Base-by-base conservation (phyloP, 1,140 invertebrate species). In the Belonocnema kinseyi region DNA sequence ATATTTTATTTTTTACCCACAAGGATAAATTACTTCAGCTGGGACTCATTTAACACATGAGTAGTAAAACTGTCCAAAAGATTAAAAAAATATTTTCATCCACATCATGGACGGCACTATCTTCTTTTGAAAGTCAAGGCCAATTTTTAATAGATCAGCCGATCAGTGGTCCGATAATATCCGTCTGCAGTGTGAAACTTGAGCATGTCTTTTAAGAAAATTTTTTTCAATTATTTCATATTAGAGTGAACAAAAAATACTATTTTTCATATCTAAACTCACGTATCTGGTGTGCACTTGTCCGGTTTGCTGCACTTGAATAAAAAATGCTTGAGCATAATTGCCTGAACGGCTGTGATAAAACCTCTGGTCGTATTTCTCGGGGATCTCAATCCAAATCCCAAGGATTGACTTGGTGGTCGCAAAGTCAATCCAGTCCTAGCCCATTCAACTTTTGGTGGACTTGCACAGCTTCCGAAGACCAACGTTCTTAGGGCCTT, bases 241-340 rank as follows among this genome's bases (percentile, higher is more conserved):
- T 11, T 17, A n/a, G 46, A 46, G 46, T 74, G 46, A 75, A 51
- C 26, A 50, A 77, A 53, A n/a, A 76, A 53, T 53, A 3, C 72
- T n/a, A 71, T 73, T 52, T 56, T 52, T 70, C 50, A 54, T 56
- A 33, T 70, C 72, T 73, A 5, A 46, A 89, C 91, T 90, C 85
- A 94, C 94, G 88, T 89, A n/a, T 94, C 93, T 12, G 93, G 88
- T 10, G 79, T 84, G 52, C 87, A 89, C 61, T 91, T 90, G 70
- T 93, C 92, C 80, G 92, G 87, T 26, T 90, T 91, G 76, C 91
- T 90, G 21, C 90, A 91, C 46, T 93, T 93, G 83, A 96, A 95
- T n/a, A 96, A 88, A 66, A 95, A 90, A 85, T 94, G 93, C 83
- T 95, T 95, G 17, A 94, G 76, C 85, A 96, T 93, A 73, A 94